Base-by-base conservation (phyloP, 1,140 invertebrate genomes). In the Pararge aegeria region DNA sequence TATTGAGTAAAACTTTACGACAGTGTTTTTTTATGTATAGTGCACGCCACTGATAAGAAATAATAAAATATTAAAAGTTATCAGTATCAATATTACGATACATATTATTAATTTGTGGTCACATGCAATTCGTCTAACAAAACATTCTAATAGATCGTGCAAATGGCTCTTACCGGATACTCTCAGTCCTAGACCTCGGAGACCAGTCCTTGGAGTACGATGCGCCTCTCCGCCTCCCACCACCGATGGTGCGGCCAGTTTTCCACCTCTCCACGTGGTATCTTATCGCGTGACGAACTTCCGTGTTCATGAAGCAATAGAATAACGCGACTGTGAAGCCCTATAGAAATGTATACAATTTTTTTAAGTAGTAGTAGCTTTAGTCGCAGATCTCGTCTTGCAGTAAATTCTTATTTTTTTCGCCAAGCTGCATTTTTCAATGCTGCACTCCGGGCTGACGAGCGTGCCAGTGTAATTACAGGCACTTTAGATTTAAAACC, bases 281-380 rank as follows among this genome's bases (percentile, higher is more conserved):
- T 49, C 94, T 91, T 56, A 97, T 87, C 0, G 96, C 94, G 73
- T 95, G 96, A 52, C 96, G 94, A 10, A 98, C 97, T 90, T 98
- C 97, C 0, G 95, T 96, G 90, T 98, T 98, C 60, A 97, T 92
- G 87, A 98, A 98, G 88, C 97, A 97, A 90, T 97, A 98, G 83
- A 97, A 95, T 16, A 98, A 81, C 20, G 96, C 95, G 50, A 97
- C 96, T 24, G 94, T 94, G 75, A 97, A 94, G 66, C 96, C 96
- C 95, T 97, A 89, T 29, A 51, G 50, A 30, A 29, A 46, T 1
- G 10, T 7, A 27, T 27, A n/a, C 27, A 27, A 0, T 27, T 27
- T 27, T n/a, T n/a, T n/a, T n/a, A n/a, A n/a, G n/a, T n/a, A n/a
- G n/a, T n/a, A n/a, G n/a, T n/a, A n/a, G n/a, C n/a, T n/a, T n/a